Percentiles rank a stretch among this genome's conserved stretches.
Evolutionary conservation across 2,797 vertebrate genomes (phyloP).

Genomic region (Phyllotis vaccarum): DNA sequence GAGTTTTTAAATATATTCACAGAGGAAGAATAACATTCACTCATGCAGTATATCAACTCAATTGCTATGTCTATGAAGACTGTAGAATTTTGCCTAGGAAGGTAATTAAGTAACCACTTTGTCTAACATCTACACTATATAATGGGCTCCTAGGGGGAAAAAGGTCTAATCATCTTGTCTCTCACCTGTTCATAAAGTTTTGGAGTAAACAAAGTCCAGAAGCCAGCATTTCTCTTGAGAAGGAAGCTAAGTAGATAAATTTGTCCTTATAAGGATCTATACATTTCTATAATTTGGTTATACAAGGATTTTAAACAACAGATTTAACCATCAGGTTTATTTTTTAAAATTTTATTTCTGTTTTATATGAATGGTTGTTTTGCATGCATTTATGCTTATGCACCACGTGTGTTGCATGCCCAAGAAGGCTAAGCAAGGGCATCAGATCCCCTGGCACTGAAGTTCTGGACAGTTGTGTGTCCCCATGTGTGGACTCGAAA

Average conservation of each 20-base stretch:
- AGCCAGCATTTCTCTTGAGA: not conserved
- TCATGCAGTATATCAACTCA: not conserved
- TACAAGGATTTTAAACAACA: not conserved
- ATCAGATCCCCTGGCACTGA: not conserved
- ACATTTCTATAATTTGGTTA: no score
- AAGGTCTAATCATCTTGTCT: not conserved
- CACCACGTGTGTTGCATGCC: not conserved
- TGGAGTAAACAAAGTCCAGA: not conserved
- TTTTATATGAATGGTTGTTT: not conserved
- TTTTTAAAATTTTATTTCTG: not conserved
- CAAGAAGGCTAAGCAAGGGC: not conserved
- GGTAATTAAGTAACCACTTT: not conserved
- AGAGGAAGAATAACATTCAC: not conserved
- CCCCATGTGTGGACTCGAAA: not conserved
- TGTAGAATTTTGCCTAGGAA: constrained; percentile 1
- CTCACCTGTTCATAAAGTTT: not conserved
- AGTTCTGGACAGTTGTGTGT: not conserved
- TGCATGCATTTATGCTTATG: not conserved
- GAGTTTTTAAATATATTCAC: not conserved
- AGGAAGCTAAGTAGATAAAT: not conserved
- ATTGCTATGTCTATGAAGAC: not conserved
- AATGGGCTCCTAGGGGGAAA: not conserved
- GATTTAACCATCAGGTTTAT: not conserved
- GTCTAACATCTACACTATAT: not conserved
- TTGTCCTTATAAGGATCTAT: not conserved